Evolutionary conservation across 2,888 invertebrate genomes (phyloP).

Genomic region (Deilephila porcellus): DNA sequence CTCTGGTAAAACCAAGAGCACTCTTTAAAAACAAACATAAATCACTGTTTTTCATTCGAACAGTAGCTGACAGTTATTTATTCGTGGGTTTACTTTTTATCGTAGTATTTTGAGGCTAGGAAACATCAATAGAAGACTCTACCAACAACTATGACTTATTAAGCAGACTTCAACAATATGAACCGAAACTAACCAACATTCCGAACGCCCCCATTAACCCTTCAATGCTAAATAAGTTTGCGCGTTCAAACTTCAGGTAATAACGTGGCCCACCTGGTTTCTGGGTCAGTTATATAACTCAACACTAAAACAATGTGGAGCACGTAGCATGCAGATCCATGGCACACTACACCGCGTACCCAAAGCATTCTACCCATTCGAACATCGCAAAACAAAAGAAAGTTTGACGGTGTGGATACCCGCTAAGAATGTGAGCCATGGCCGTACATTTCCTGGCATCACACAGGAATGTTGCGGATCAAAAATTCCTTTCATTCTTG

Average conservation of each 20-base stretch:
- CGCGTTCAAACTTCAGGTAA: conserved; percentile 11
- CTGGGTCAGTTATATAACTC: conserved; percentile 14
- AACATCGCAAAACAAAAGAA: conserved; percentile 20
- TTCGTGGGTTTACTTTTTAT: no score
- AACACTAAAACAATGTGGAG: conserved; percentile 15
- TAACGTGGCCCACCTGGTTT: conserved; percentile 1
- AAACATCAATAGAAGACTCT: no score
- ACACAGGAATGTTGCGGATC: neutral
- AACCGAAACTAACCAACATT: neutral
- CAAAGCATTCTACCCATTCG: conserved; percentile 10
- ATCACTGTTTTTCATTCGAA: no score
- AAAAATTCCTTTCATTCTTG: conserved; percentile 2
- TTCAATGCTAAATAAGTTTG: neutral
- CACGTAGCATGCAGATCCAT: conserved; percentile 15
- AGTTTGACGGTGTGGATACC: conserved; percentile 18
- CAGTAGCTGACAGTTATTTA: no score
- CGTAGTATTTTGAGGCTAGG: no score
- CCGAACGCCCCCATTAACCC: conserved; percentile 4
- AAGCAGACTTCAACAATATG: neutral
- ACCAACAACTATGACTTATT: no score
- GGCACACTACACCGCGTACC: neutral
- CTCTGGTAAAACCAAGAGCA: no score
- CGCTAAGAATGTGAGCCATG: conserved; percentile 15
- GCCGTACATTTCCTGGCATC: neutral
- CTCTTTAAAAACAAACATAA: no score